Evolutionary conservation across 2,113 vertebrate species (phyloP).

Genomic region (Malurus alboscapulatus): DNA sequence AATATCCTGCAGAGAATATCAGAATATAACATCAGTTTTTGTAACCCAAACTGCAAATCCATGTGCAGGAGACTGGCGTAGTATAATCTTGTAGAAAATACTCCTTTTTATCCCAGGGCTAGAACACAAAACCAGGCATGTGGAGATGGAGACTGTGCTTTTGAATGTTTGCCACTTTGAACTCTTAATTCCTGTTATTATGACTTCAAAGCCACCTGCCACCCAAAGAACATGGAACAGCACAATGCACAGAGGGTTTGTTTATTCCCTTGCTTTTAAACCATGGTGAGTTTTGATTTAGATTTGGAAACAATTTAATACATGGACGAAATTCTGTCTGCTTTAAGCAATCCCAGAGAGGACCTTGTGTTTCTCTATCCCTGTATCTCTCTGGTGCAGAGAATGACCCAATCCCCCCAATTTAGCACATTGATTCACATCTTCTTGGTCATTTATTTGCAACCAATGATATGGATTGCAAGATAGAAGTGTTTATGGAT

Average conservation of each 20-base stretch:
- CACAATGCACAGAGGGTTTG: not conserved
- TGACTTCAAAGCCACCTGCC: constrained; percentile 15
- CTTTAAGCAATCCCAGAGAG: not conserved
- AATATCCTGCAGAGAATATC: constrained; percentile 70
- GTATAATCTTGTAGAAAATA: not conserved
- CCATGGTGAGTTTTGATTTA: not conserved
- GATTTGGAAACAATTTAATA: not conserved
- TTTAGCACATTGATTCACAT: not conserved
- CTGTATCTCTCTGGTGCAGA: not conserved
- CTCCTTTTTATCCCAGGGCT: not conserved
- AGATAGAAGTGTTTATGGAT: not conserved
- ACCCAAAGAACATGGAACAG: not conserved
- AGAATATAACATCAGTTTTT: not conserved
- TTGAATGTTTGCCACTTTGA: constrained; percentile 1
- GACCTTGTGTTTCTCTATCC: not conserved
- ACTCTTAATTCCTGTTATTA: constrained; percentile 31
- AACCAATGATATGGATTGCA: not conserved
- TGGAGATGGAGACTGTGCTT: not conserved
- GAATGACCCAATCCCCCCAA: not conserved
- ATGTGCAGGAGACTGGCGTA: not conserved
- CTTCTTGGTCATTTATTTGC: not conserved
- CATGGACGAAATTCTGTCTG: not conserved
- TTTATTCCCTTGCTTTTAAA: not conserved
- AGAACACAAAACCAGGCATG: not conserved
- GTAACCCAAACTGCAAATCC: not conserved